phyloP scores from a whole-genome alignment of 2,888 invertebrate species.

The Cheilosia scutellata region DNA sequence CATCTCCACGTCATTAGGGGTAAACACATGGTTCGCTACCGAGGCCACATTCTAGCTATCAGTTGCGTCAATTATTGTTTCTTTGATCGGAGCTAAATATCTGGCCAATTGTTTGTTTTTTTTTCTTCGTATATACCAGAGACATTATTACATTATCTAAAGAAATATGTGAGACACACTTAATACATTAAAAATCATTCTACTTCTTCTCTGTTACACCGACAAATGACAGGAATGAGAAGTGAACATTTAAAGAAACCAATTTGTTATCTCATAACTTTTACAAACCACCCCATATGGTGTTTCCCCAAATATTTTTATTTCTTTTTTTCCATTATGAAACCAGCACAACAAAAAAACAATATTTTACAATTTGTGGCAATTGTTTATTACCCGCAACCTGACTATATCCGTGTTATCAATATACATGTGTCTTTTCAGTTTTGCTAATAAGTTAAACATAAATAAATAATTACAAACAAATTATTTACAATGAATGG shows the following conservation, averaged over 20 bases:
- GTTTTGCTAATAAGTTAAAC: slow-evolving; percentile 46
- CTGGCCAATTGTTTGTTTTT: too few relatives aligned
- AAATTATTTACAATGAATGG: slow-evolving; percentile 35
- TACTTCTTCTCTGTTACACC: too few relatives aligned
- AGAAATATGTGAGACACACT: too few relatives aligned
- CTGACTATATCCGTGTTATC: not conserved
- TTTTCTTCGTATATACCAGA: too few relatives aligned
- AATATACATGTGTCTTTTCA: not conserved
- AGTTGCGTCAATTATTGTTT: too few relatives aligned
- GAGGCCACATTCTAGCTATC: too few relatives aligned
- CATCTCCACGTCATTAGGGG: too few relatives aligned
- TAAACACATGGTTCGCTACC: too few relatives aligned
- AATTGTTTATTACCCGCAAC: slow-evolving; percentile 54
- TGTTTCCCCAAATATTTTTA: slow-evolving; percentile 45
- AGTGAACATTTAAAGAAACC: slow-evolving; percentile 18
- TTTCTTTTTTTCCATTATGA: slow-evolving; percentile 15
- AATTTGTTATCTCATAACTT: slow-evolving; percentile 5
- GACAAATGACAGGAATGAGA: not conserved
- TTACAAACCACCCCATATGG: slow-evolving; percentile 25
- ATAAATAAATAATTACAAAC: slow-evolving; percentile 61
- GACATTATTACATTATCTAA: too few relatives aligned
- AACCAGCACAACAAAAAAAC: slow-evolving; percentile 8
- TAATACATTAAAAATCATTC: too few relatives aligned
- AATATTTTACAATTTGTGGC: slow-evolving; percentile 20
- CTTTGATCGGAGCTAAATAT: too few relatives aligned